These are phyloP conservation scores for Scleropages formosus DNA, from an alignment of 2,797 vertebrate genomes.

Conservation along the genomic window DNA sequence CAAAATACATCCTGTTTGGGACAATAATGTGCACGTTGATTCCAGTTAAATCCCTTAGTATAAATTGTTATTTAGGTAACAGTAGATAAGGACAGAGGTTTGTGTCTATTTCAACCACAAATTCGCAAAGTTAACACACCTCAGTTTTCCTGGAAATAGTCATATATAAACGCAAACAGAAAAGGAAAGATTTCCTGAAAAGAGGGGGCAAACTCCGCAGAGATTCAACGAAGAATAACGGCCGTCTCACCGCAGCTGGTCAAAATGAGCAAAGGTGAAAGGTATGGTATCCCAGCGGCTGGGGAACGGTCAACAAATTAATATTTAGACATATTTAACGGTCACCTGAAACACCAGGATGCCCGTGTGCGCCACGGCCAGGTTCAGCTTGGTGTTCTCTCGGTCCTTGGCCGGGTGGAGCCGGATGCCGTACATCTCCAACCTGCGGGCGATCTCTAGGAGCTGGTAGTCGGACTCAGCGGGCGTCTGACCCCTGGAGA, in stretches of 20 bases:
- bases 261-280: neutral
- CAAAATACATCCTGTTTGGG: no score
- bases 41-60: no score
- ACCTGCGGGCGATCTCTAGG: conserved; percentile 85
- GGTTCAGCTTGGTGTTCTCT: conserved; percentile 87
- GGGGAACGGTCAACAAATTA: neutral
- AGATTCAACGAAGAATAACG: neutral
- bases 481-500: conserved; percentile 86
- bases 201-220: neutral
- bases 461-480: conserved; percentile 95
- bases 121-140: no score
- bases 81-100: no score
- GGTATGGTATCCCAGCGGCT: neutral
- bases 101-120: no score
- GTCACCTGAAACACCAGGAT: conserved; percentile 94
- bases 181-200: neutral
- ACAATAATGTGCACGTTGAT: no score
- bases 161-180: no score
- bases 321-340: neutral
- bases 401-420: conserved; percentile 94
- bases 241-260: neutral
- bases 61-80: no score
- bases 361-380: conserved; percentile 89
- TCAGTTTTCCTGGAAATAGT: neutral
- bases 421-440: conserved; percentile 94